A percentile compares a stretch with the other conserved stretches of the same genome.
phyloP scores from a whole-genome alignment of 2,888 invertebrate genomes.

The Tetragonisca angustula region DNA sequence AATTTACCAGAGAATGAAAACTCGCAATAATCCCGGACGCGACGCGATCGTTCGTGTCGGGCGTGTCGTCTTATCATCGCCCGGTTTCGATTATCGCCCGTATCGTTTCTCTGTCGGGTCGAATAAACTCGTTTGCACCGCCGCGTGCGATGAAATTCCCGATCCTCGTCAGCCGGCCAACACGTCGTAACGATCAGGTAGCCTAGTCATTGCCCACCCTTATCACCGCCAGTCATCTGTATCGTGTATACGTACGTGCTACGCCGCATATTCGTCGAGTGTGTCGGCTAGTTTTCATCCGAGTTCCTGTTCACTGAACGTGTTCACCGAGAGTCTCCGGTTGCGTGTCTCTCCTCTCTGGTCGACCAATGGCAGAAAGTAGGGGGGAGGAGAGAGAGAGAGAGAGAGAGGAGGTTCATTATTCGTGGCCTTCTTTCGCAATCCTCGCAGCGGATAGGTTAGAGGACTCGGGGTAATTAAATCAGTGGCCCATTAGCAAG shows the following conservation, averaged over 20 bases:
- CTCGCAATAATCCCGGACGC: background rate
- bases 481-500: constrained; percentile 78
- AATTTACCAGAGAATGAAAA: background rate
- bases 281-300: constrained; percentile 36
- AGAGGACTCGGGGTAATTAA: constrained; percentile 77
- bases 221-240: constrained; percentile 23
- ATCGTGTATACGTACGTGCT: background rate
- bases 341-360: constrained; percentile 16
- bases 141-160: constrained; percentile 5
- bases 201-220: constrained; percentile 25
- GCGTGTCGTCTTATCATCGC: background rate
- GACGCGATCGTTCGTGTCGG: background rate
- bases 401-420: constrained; percentile 24
- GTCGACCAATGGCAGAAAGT: background rate
- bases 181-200: constrained; percentile 35
- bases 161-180: constrained; percentile 25
- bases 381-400: background rate
- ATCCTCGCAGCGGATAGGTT: constrained; percentile 47
- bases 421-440: constrained; percentile 47
- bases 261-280: constrained; percentile 10
- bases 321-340: constrained; percentile 8
- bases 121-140: background rate
- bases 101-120: background rate
- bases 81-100: background rate
- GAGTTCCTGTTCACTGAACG: constrained; percentile 22